Percentiles rank a stretch among this genome's conserved stretches.
phyloP scores from a whole-genome alignment of 2,113 vertebrate species.

The Sinocyclocheilus grahami region DNA sequence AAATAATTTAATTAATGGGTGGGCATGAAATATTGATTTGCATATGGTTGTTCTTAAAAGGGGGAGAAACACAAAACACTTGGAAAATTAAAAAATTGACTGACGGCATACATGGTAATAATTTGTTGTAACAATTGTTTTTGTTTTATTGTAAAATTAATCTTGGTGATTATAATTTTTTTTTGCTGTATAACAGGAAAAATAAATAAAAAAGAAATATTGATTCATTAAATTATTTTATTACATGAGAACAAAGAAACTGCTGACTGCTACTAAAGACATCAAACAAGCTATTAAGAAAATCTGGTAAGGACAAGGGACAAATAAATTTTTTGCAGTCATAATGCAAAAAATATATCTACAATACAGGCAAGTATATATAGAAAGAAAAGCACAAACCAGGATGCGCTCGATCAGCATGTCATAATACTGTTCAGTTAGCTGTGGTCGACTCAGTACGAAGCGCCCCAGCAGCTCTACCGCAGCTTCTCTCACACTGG shows the following conservation, averaged over 20 bases:
- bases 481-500: slow-evolving; percentile 96
- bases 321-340: not conserved
- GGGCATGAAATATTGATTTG: not conserved
- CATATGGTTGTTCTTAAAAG: not conserved
- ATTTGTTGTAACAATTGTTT: not conserved
- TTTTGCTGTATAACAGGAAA: not conserved
- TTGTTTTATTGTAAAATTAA: not conserved
- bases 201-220: not conserved
- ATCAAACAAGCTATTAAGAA: not conserved
- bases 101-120: not conserved
- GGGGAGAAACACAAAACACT: not conserved
- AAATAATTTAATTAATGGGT: not conserved
- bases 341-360: not conserved
- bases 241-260: not conserved
- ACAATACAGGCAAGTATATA: not conserved
- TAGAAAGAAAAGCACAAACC: slow-evolving; percentile 34
- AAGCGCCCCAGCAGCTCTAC: slow-evolving; percentile 95
- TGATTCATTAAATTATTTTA: not conserved
- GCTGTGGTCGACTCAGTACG: slow-evolving; percentile 95
- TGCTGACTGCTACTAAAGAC: not conserved
- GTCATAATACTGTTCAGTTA: slow-evolving; percentile 99
- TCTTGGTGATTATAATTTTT: too few relatives aligned
- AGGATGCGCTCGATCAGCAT: slow-evolving; percentile 89
- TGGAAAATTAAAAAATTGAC: not conserved
- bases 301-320: not conserved